These are phyloP conservation scores for Sussaba pulchella DNA, from an alignment of 2,888 invertebrate genomes.

Conservation along the genomic window DNA sequence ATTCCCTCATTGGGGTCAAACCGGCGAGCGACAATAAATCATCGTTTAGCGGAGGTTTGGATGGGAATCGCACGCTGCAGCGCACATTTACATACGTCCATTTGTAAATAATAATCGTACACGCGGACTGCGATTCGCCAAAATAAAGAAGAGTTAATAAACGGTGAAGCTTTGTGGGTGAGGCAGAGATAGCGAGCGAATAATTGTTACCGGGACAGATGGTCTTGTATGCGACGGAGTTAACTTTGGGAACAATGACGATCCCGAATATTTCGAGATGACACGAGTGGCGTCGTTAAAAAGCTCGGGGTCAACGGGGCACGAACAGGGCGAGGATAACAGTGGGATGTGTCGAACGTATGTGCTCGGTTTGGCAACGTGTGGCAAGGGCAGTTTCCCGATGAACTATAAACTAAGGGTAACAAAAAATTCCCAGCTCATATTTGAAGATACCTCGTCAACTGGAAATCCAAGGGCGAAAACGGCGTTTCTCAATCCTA, in stretches of 20 bases:
- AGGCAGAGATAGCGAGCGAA: not conserved
- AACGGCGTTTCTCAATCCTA: not conserved
- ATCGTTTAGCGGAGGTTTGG: not conserved
- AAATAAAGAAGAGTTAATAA: not conserved
- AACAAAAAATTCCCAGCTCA: constrained; percentile 25
- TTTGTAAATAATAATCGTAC: not conserved
- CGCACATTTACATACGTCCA: not conserved
- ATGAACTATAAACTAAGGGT: constrained; percentile 23
- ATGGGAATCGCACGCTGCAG: not conserved
- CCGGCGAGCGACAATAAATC: not conserved
- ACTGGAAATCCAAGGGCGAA: constrained; percentile 14
- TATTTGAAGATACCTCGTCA: constrained; percentile 4
- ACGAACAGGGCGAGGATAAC: not conserved
- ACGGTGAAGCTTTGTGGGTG: not conserved
- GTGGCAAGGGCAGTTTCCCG: constrained; percentile 14
- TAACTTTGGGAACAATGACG: constrained; percentile 16
- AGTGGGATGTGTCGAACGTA: constrained; percentile 3
- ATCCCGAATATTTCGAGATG: constrained; percentile 10
- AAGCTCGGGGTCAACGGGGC: constrained; percentile 13
- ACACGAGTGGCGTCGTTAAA: constrained; percentile 8
- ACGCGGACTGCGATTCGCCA: not conserved
- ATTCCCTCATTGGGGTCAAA: constrained; percentile 1
- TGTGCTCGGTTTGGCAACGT: constrained; percentile 15
- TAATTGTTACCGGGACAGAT: not conserved
- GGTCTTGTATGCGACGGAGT: not conserved